Evolutionary conservation across 2,113 vertebrate species (phyloP), one percentile per base, ranked within the genome.

Genomic region (Myrmophylax atrothorax): DNA sequence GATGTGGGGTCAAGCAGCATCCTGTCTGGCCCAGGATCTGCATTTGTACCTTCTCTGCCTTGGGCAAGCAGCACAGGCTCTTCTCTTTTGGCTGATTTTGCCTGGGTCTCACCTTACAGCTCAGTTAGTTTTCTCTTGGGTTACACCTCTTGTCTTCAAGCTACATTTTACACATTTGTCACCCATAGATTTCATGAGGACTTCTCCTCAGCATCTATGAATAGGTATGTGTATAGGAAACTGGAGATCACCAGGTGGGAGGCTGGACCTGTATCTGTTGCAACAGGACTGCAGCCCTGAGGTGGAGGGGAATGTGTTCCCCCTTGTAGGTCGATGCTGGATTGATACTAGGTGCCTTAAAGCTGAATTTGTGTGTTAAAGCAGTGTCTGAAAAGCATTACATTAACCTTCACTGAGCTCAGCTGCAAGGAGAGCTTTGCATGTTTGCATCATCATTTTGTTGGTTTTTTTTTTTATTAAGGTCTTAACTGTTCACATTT

Each of bases 301-400:
- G 4, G 6, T 4, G 2, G 1, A 1, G 4, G 22, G 3, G 6
- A 50, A 4, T 22, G 4, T 18, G 4, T 63, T 68, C 9, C 26
- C 6, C 18, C 23, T 64, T 83, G 20, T n/a, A 80, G 52, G 50
- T 63, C n/a, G 52, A 25, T 72, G 31, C 40, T 76, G 31, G 7
- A 59, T 72, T 87, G 58, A 4, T 85, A 25, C n/a, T 44, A 25
- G 53, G 22, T 62, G 63, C 53, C 63, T 62, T 75, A 76, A 68
- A 76, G 37, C 19, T 85, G 74, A 75, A 9, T 56, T 58, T 82
- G 33, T 66, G 22, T 55, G 18, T 53, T 89, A 84, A 85, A 82
- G 38, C 56, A 4, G 5, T 31, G 40, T 8, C 47, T 89, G 74
- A 56, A 70, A 72, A 79, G 26, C 24, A 18, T 62, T 74, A 7